These are phyloP conservation scores for Pyrocoelia pectoralis DNA, from an alignment of 2,888 invertebrate species.

Conservation along the genomic window DNA sequence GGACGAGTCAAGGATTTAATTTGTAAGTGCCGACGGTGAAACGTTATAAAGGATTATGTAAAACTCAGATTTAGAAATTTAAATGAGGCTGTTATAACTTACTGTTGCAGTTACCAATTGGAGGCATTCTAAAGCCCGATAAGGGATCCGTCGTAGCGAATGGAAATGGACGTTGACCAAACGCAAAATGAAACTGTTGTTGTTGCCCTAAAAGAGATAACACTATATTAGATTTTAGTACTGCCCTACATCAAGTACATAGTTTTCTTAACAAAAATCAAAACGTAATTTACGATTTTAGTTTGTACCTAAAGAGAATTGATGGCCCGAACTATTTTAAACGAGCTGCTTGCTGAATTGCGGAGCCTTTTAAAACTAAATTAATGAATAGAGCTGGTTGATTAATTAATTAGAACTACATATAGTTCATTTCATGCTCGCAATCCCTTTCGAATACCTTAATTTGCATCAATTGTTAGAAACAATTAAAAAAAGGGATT, in stretches of 20 bases:
- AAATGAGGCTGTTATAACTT: constrained; percentile 63
- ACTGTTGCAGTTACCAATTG: constrained; percentile 91
- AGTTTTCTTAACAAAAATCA: constrained; percentile 4
- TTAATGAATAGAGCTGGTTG: constrained; percentile 67
- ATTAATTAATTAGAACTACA: constrained; percentile 71
- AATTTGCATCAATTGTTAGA: constrained; percentile 47
- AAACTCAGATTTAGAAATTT: constrained; percentile 15
- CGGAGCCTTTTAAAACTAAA: constrained; percentile 60
- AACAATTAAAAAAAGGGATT: constrained; percentile 5
- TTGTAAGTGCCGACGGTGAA: constrained; percentile 1
- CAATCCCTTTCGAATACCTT: constrained; percentile 52
- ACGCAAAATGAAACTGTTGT: constrained; percentile 94
- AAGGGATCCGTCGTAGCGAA: constrained; percentile 86
- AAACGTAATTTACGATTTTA: too few species aligned
- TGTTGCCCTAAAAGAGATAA: constrained; percentile 93
- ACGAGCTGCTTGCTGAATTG: constrained; percentile 51
- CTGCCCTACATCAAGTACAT: constrained; percentile 26
- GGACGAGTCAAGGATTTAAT: constrained; percentile 41
- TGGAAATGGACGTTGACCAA: constrained; percentile 86
- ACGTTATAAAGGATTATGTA: constrained; percentile 5
- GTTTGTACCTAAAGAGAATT: too few species aligned
- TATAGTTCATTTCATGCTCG: constrained; percentile 55
- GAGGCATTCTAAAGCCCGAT: constrained; percentile 88
- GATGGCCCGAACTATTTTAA: too few species aligned
- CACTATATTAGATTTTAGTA: constrained; percentile 63